These are phyloP conservation scores for Brachypalpus laphriformis DNA, from an alignment of 2,888 invertebrate genomes.

Conservation along the genomic window DNA sequence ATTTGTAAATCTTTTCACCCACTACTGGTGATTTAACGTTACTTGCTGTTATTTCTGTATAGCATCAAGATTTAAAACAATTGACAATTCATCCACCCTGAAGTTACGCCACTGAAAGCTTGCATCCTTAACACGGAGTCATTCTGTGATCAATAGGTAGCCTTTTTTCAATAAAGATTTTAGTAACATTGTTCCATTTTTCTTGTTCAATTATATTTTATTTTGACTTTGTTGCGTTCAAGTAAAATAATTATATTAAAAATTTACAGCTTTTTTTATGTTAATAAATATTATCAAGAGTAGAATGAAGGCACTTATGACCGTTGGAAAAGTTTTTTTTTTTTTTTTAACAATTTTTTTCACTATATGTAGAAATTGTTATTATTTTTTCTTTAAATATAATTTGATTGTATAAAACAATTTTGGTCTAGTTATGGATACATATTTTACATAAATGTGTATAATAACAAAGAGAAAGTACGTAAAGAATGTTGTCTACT, in stretches of 20 bases:
- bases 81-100: too few relatives aligned
- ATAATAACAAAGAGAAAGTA: not conserved
- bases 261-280: slow-evolving; percentile 55
- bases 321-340: slow-evolving; percentile 38
- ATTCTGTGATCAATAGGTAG: too few relatives aligned
- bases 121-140: too few relatives aligned
- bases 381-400: not conserved
- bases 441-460: slow-evolving; percentile 26
- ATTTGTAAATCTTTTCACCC: too few relatives aligned
- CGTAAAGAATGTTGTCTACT: not conserved
- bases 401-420: slow-evolving; percentile 25
- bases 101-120: too few relatives aligned
- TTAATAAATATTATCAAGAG: slow-evolving; percentile 31
- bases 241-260: slow-evolving; percentile 61
- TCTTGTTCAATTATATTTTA: slow-evolving; percentile 36
- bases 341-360: not conserved
- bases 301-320: slow-evolving; percentile 62
- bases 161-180: too few relatives aligned
- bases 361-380: slow-evolving; percentile 8
- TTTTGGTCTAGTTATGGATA: slow-evolving; percentile 15
- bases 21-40: too few relatives aligned
- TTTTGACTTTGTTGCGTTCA: slow-evolving; percentile 66
- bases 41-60: too few relatives aligned
- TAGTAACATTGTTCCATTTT: too few relatives aligned
- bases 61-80: too few relatives aligned